Evolutionary conservation across 2,797 vertebrate species (phyloP), one percentile per base, ranked within the genome.

Genomic region (Lycodopsis pacificus): DNA sequence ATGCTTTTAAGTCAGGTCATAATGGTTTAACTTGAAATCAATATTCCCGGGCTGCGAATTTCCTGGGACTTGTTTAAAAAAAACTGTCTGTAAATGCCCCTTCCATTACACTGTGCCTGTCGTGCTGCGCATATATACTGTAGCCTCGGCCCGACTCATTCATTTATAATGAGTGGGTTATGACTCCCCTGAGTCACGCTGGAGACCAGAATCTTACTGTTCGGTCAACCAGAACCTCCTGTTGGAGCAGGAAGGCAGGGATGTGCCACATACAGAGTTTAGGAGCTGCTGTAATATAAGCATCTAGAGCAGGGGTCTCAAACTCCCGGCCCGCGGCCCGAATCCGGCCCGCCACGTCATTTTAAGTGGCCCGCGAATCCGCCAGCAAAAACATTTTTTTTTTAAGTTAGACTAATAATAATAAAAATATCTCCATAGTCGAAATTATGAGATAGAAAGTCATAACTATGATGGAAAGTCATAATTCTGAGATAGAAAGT

Each of bases 161-260:
- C 86, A 93, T 93, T 92, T 92, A 75, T 93, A 92, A 94, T 92
- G 87, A 93, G 86, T 84, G 40, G 51, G 87, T 89, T 88, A 91
- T 87, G 88, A 90, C 81, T 94, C 90, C 92, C 89, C 61, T 74
- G 91, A 93, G 89, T 87, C 77, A 77, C 42, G 77, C 67, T 81
- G 90, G 84, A 92, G 86, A 89, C 85, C 63, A 42, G 57, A 82
- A 73, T 91, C 85, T 90, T 83, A 87, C 82, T 89, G 83, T 80
- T 90, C 86, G 89, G 85, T 81, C 88, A 88, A 86, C 89, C 88
- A 81, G 83, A 92, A 91, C 86, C 83, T 93, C 85, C 85, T 91
- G 76, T 88, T 84, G 88, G 85, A 89, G 77, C 72, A 74, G 72
- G 71, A 75, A 86, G 71, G 74, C 76, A 82, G 68, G 34, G 69